These are phyloP conservation scores for Erpornis zantholeuca DNA, from an alignment of 2,113 vertebrate genomes.

Conservation along the genomic window DNA sequence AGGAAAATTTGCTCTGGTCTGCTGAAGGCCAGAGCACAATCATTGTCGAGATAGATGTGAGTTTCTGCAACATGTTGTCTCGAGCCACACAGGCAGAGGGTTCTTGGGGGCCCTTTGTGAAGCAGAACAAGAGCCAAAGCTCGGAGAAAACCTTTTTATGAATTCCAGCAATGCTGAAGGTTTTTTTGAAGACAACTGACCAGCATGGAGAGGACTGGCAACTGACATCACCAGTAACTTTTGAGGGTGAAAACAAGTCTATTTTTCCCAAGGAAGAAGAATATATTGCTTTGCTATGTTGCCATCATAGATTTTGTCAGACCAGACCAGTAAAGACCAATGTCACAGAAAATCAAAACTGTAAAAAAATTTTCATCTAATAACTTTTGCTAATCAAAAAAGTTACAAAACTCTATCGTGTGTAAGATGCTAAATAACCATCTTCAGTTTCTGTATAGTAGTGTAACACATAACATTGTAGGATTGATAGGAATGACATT, in stretches of 20 bases:
- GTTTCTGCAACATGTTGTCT: background rate
- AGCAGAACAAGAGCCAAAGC: background rate
- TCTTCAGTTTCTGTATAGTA: background rate
- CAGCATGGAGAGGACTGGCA: background rate
- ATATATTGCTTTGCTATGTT: background rate
- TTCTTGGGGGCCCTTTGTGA: background rate
- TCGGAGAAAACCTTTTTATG: background rate
- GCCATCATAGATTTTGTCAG: background rate
- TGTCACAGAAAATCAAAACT: background rate
- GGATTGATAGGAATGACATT: constrained; percentile 28
- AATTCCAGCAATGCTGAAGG: background rate
- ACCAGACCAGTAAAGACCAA: background rate
- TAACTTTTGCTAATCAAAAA: background rate
- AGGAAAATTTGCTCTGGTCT: background rate
- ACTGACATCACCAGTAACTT: background rate
- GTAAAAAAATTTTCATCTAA: background rate
- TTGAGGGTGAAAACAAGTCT: background rate
- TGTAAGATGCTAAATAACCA: background rate
- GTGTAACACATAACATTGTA: background rate
- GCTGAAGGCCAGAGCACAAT: background rate
- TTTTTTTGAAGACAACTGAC: background rate
- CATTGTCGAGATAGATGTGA: background rate
- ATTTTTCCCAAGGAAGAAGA: background rate
- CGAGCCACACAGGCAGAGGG: accelerated
- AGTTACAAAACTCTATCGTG: background rate